Percentiles rank a stretch among this genome's conserved stretches.
These are phyloP conservation scores for Melikaiella ostensackeni DNA, from an alignment of 2,888 invertebrate genomes.

Conservation along the genomic window DNA sequence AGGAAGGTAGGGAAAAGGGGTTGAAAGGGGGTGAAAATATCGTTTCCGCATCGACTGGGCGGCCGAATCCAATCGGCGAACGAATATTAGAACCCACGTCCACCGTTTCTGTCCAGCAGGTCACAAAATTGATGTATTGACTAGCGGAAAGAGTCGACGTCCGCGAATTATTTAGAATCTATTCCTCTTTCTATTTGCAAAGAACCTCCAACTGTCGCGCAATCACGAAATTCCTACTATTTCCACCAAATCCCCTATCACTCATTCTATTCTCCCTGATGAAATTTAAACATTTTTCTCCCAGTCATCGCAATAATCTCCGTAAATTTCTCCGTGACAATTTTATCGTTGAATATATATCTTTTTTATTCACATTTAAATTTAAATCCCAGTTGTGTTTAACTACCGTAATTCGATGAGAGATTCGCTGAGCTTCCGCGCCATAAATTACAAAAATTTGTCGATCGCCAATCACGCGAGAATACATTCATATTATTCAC, in stretches of 20 bases:
- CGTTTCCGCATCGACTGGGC: not conserved
- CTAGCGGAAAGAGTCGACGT: constrained; percentile 17
- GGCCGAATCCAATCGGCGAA: constrained; percentile 15
- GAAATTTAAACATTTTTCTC: not conserved
- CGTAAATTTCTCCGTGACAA: not conserved
- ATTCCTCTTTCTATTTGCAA: constrained; percentile 17
- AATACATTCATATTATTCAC: constrained; percentile 14
- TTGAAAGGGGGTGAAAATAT: constrained; percentile 26
- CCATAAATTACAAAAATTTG: constrained; percentile 4
- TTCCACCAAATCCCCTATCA: not conserved
- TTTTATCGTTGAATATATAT: not conserved
- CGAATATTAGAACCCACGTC: constrained; percentile 18
- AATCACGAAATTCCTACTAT: not conserved
- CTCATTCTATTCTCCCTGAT: not conserved
- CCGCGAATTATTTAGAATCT: constrained; percentile 16
- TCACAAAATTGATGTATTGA: constrained; percentile 32
- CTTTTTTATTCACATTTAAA: not conserved
- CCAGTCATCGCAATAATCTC: not conserved
- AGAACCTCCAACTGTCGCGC: not conserved
- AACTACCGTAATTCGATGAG: not conserved
- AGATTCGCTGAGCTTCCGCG: not conserved
- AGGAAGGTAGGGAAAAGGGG: constrained; percentile 8
- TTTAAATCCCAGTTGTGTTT: not conserved
- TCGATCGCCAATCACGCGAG: not conserved
- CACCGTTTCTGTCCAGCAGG: constrained; percentile 4